Base-by-base conservation (phyloP, 2,113 vertebrate species). In the Sturnus vulgaris region DNA sequence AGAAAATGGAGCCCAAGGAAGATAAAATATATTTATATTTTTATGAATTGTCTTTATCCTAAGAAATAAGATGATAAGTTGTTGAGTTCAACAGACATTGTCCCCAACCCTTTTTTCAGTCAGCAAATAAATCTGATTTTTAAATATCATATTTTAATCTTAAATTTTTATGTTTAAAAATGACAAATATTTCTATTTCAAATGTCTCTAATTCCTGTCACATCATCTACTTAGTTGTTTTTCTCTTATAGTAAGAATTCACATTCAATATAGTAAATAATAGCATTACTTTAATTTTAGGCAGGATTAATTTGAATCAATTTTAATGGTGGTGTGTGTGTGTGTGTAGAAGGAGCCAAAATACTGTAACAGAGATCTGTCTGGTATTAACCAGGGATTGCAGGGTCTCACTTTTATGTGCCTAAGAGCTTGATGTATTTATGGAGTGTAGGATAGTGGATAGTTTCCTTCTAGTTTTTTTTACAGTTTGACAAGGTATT, bases 361-460 rank as follows among this genome's bases (percentile, higher is more conserved):
- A 78, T 84, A 60, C 52, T 82, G 55, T 68, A 88, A 50, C 47
- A 88, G 68, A 81, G 71, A 82, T 78, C 63, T 90, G 37, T 35
- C 68, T 70, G 68, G 52, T 50, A 84, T 82, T 90, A 93, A 82
- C 49, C 66, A 82, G 61, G 72, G 65, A 86, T 95, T 5, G 4
- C 53, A 46, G 40, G 55, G 66, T 92, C 83, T 97, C 61, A 47
- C 70, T 92, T 95, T 85, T 82, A 95, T 88, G 82, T 91, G 50
- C 78, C 55, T 70, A 44, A 61, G 39, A 85, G 37, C 47, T 61
- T 82, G 78, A 69, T 89, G 16, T 93, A 80, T 96, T 96, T 95
- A 92, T 94, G 91, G 78, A 92, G 89, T 95, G 81, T n/a, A 87
- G 86, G 69, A 86, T 88, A 93, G 86, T 66, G 82, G 91, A 86